A percentile compares a stretch with the other conserved stretches of the same genome.
Conservation (phyloP, 2,888 invertebrate species). For the Pelosia muscerda region DNA sequence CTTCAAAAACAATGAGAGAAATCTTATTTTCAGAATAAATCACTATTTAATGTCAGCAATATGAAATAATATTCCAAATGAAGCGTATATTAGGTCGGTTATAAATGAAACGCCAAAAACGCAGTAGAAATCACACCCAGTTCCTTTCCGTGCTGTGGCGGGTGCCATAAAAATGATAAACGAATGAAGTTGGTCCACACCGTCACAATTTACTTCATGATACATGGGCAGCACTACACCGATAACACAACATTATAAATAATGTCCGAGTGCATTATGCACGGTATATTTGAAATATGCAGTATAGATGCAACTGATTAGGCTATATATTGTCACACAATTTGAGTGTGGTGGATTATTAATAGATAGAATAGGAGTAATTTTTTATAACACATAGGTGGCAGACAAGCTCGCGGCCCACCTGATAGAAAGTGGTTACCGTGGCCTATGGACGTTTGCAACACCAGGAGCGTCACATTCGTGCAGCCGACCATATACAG, state of each 20-base stretch:
- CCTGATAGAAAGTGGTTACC: no score
- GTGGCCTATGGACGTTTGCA: no score
- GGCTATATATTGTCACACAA: background rate
- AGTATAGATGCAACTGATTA: conserved; percentile 43
- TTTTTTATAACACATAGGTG: no score
- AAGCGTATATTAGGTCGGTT: background rate
- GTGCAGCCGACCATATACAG: no score
- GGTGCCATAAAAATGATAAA: conserved; percentile 55
- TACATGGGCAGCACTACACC: conserved; percentile 41
- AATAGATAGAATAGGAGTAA: no score
- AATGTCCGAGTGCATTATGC: conserved; percentile 43
- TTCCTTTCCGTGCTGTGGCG: conserved; percentile 27
- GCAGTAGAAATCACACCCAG: conserved; percentile 23
- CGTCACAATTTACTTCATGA: conserved; percentile 48
- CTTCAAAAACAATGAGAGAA: background rate
- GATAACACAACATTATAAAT: conserved; percentile 52
- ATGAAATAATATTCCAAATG: background rate
- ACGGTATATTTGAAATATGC: conserved; percentile 40
- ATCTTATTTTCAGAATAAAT: background rate
- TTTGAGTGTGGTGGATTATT: background rate
- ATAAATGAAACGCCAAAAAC: background rate
- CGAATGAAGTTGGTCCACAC: conserved; percentile 46
- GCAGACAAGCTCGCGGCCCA: no score
- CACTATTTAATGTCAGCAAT: background rate
- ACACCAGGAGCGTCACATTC: no score